Base-by-base conservation (phyloP, 2,888 invertebrate genomes). In the Lissonota sp. region DNA sequence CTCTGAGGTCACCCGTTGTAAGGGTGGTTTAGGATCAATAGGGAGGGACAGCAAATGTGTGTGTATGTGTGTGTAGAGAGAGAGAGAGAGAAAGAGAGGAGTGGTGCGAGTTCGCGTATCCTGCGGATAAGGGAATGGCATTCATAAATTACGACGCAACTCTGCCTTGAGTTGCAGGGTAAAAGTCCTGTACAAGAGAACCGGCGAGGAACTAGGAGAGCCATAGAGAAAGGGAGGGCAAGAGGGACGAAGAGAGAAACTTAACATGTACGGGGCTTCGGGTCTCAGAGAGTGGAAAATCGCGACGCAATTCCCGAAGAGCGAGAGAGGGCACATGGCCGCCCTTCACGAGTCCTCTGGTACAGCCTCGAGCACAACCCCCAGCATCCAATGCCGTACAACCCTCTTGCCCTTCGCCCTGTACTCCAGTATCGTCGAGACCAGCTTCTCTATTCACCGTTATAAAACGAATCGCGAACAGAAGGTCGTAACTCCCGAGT, bases 101-200 rank as follows among this genome's bases (percentile, higher is more conserved):
- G 74, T 80, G 72, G 72, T 46, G 73, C 40, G 91, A 90, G 90
- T 91, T 90, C 90, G 60, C 75, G 91, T 91, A 91, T 91, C 91
- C 92, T 90, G 91, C 89, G 92, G 91, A 92, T 92, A 92, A 92
- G 91, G 91, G 92, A 91, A 91, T 89, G 91, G 90, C 91, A 91
- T 92, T 91, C 90, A 92, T 92, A 92, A 92, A 92, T 92, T 92
- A 92, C 92, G 89, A 89, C 90, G 89, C 89, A 90, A 91, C 91
- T 91, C 91, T 88, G 78, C 44, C 75, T 67, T 71, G 81, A 26
- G 66, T 75, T 69, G 89, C 90, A 90, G 91, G 90, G 89, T 91
- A 91, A 91, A 91, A 92, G 91, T 92, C 91, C 91, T 90, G 91
- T 90, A 91, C 90, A 90, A 90, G 90, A 88, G 91, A 90, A 26